Conservation (phyloP, 2,113 vertebrate species). For the Furnarius figulus region DNA sequence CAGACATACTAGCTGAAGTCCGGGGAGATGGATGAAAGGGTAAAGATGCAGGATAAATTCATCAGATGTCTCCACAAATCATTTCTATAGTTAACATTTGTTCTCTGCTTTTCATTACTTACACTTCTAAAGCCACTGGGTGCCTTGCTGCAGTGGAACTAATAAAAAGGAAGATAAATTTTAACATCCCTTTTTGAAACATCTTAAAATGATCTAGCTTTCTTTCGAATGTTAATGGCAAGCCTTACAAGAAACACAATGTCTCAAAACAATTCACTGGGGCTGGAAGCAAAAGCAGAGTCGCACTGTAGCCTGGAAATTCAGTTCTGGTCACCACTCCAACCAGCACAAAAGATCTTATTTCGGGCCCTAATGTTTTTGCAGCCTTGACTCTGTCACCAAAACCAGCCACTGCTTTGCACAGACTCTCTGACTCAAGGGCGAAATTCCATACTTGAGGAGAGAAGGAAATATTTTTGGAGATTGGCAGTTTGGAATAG, state of each 20-base stretch:
- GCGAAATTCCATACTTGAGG: not conserved
- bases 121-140: conserved; percentile 42
- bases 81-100: conserved; percentile 38
- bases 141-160: conserved; percentile 27
- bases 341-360: not conserved
- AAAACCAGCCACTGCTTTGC: not conserved
- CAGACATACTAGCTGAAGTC: conserved; percentile 2
- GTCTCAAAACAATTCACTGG: not conserved
- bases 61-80: conserved; percentile 60
- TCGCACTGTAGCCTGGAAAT: not conserved
- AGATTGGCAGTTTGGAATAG: conserved; percentile 28
- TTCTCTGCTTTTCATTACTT: conserved; percentile 54
- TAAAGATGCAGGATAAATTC: conserved; percentile 52
- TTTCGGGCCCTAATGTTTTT: not conserved
- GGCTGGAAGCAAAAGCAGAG: not conserved
- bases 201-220: conserved; percentile 44
- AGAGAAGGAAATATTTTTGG: conserved; percentile 39
- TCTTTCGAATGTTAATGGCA: conserved; percentile 32
- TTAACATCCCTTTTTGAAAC: conserved; percentile 53
- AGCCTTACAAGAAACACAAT: not conserved
- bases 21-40: conserved; percentile 39
- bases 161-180: conserved; percentile 59
- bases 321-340: not conserved
- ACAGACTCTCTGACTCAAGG: not conserved
- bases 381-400: not conserved